Conservation (phyloP, 2,113 vertebrate genomes). For the Spermophilus dauricus region DNA sequence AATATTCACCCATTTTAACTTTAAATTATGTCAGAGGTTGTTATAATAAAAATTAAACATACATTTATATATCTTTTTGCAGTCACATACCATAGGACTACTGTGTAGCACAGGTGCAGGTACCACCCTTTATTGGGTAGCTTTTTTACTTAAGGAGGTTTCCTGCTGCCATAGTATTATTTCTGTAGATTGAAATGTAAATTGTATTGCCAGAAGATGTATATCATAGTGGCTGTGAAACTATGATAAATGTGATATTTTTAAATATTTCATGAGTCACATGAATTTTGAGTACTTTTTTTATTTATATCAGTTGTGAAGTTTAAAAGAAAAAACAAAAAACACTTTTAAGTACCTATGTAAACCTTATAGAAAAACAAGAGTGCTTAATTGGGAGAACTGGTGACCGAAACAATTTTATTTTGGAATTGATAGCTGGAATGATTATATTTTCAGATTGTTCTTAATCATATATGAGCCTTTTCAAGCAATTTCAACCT, state of each 20-base stretch:
- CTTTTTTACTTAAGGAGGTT: background rate
- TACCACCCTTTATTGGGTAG: background rate
- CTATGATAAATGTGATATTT: background rate
- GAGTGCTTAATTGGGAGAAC: background rate
- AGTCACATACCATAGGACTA: background rate
- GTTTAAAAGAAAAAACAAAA: background rate
- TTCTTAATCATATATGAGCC: background rate
- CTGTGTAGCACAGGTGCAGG: background rate
- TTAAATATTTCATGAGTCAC: background rate
- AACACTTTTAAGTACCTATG: background rate
- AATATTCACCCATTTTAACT: constrained; percentile 32
- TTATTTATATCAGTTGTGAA: background rate
- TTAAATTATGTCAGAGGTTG: background rate
- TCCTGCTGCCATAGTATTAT: background rate
- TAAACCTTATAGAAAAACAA: background rate
- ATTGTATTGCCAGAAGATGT: background rate
- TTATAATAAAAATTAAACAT: background rate
- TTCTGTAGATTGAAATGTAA: background rate
- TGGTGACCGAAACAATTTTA: background rate
- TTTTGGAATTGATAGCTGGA: constrained; percentile 28
- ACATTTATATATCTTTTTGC: background rate
- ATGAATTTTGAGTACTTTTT: background rate
- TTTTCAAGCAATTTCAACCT: constrained; percentile 9
- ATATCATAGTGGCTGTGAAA: background rate
- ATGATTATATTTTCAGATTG: background rate